Conservation (phyloP, 2,113 vertebrate species). For the Naja naja region DNA sequence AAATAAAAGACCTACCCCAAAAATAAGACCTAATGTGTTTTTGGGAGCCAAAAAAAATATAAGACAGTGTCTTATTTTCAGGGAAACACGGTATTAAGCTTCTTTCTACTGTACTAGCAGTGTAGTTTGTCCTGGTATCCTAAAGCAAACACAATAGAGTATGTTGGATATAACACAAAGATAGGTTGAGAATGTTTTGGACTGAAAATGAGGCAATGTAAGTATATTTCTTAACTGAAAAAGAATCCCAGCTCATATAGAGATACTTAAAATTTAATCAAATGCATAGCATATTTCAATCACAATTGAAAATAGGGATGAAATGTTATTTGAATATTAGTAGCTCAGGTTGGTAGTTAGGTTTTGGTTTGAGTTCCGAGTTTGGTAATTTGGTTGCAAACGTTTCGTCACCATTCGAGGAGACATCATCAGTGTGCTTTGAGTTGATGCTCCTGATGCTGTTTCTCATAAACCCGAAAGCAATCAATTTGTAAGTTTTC, state of each 20-base stretch:
- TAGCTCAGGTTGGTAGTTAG: too few species aligned
- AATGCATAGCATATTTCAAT: background rate
- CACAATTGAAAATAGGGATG: background rate
- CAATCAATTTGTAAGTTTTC: conserved; percentile 69
- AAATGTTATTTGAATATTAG: too few species aligned
- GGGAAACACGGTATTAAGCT: too few species aligned
- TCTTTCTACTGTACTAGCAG: background rate
- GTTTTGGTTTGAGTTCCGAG: too few species aligned
- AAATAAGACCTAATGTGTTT: too few species aligned
- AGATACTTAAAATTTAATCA: background rate
- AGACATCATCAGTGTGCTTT: too few species aligned
- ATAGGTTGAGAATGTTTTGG: background rate
- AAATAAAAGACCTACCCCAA: too few species aligned
- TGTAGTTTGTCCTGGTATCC: background rate
- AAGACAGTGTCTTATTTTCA: too few species aligned
- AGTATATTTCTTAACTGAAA: background rate
- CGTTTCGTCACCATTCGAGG: too few species aligned
- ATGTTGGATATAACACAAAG: background rate
- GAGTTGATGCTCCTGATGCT: conserved; percentile 68
- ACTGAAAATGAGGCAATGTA: background rate
- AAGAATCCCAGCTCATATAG: background rate
- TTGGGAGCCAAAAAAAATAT: too few species aligned
- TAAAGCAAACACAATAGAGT: background rate
- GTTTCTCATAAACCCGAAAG: conserved; percentile 60
- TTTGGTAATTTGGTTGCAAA: too few species aligned